Conservation (phyloP, 2,797 vertebrate species). For the Falco concolor region DNA sequence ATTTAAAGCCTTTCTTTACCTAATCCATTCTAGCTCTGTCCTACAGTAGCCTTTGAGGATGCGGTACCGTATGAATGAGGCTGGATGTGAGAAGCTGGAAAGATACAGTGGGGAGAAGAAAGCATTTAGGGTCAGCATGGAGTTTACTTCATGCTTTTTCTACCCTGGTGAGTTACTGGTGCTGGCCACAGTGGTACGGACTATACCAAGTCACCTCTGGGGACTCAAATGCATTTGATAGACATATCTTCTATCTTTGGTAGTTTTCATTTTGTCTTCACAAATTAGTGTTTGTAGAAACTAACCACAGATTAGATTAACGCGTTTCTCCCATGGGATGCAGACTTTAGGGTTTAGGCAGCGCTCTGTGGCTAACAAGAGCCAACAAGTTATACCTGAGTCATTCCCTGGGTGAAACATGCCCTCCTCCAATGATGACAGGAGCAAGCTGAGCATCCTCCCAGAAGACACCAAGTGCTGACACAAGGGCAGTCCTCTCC, state of each 20-base stretch:
- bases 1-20: background rate
- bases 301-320: background rate
- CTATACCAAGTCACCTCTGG: background rate
- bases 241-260: background rate
- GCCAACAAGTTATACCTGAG: constrained; percentile 28
- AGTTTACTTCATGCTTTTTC: background rate
- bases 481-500: background rate
- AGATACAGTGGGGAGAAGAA: background rate
- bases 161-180: background rate
- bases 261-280: background rate
- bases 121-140: background rate
- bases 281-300: constrained; percentile 7
- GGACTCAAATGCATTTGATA: background rate
- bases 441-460: background rate
- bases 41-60: background rate
- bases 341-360: background rate
- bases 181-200: background rate
- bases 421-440: background rate
- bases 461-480: background rate
- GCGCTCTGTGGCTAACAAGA: constrained; percentile 21
- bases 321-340: background rate
- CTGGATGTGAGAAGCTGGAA: background rate
- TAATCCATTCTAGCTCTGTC: background rate
- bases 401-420: constrained; percentile 3
- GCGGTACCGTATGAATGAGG: background rate